Conservation (phyloP, 2,113 vertebrate genomes). For the Gasterosteus nipponicus region DNA sequence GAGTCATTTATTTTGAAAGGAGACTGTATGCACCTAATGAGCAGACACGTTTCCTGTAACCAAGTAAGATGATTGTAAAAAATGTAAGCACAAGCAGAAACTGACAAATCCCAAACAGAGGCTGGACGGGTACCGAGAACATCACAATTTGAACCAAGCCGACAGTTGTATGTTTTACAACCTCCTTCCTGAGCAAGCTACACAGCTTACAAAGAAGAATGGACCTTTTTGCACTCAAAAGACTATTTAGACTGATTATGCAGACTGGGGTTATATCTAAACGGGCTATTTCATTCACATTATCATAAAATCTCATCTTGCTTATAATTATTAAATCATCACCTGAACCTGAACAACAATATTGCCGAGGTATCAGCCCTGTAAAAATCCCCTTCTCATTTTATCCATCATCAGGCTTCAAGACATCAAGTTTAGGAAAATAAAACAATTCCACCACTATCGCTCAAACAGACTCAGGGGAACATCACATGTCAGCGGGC, state of each 20-base stretch:
- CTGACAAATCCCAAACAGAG: too few relatives aligned
- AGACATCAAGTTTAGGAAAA: conserved; percentile 21
- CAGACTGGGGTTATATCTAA: not conserved
- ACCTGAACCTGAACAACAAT: not conserved
- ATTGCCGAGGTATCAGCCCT: conserved; percentile 18
- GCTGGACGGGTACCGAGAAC: too few relatives aligned
- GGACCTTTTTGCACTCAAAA: not conserved
- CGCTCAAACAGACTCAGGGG: conserved; percentile 7
- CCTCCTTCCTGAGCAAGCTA: not conserved
- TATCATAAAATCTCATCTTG: too few relatives aligned
- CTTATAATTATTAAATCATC: not conserved
- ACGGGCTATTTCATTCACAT: not conserved
- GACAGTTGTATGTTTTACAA: not conserved
- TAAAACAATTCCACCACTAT: not conserved
- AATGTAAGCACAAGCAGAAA: too few relatives aligned
- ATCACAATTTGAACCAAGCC: not conserved
- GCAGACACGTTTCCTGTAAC: too few relatives aligned
- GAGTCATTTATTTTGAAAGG: not conserved
- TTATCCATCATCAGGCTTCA: conserved; percentile 3
- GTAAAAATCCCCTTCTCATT: not conserved
- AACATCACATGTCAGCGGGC: conserved; percentile 9
- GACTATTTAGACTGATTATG: not conserved
- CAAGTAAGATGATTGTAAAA: too few relatives aligned
- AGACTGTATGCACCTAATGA: not conserved
- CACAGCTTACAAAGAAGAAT: not conserved